Evolutionary conservation across 2,113 vertebrate species (phyloP).

Genomic region (Herpetotheres cachinnans): DNA sequence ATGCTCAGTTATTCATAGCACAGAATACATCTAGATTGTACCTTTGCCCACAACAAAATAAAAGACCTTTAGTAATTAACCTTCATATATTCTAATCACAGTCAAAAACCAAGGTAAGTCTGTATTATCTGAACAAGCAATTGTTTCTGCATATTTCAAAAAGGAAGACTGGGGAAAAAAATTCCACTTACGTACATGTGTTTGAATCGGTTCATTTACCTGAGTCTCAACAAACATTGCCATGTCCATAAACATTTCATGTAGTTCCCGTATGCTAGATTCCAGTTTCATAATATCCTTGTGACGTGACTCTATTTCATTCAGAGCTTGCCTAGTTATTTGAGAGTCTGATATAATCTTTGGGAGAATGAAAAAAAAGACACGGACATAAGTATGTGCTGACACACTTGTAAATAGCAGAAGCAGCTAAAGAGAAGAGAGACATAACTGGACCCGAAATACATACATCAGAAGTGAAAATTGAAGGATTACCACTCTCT

Average conservation of each 20-base stretch:
- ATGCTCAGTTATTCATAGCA: neutral
- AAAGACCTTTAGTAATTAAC: neutral
- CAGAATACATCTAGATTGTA: neutral
- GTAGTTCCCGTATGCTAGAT: slow-evolving; percentile 90
- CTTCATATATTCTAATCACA: neutral
- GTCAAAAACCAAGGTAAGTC: rapidly evolving
- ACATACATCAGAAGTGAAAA: slow-evolving; percentile 93
- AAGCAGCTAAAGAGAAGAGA: neutral
- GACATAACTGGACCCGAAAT: neutral
- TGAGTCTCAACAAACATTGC: slow-evolving; percentile 94
- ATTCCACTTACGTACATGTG: rapidly evolving
- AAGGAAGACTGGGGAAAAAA: neutral
- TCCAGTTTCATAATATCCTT: slow-evolving; percentile 94
- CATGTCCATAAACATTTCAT: slow-evolving; percentile 95
- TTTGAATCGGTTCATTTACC: slow-evolving; percentile 64
- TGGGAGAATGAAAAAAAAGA: neutral
- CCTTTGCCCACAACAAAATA: neutral
- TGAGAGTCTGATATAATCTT: slow-evolving; percentile 97
- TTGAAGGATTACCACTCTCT: slow-evolving; percentile 90
- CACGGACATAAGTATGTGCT: rapidly evolving
- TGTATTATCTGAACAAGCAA: neutral
- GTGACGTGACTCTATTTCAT: slow-evolving; percentile 93
- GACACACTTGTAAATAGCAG: rapidly evolving
- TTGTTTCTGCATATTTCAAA: neutral
- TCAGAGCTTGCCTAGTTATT: slow-evolving; percentile 89